These are phyloP conservation scores for Drosophila nr. perissopoda DNA, from an alignment of 2,888 invertebrate species.

Conservation along the genomic window DNA sequence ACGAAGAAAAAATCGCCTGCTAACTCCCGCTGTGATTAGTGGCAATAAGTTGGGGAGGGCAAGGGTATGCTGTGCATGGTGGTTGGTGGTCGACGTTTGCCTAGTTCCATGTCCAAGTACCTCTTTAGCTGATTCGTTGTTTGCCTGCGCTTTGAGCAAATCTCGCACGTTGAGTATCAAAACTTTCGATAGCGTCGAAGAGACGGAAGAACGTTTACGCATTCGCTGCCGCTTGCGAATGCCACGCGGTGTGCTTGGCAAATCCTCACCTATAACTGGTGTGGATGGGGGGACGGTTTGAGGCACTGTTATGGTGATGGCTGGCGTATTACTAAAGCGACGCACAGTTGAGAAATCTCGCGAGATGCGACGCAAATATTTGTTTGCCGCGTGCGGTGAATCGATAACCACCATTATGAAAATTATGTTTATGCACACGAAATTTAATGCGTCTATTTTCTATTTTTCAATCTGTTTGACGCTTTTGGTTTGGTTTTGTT, in stretches of 20 bases:
- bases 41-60: background rate
- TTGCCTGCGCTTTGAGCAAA: conserved; percentile 78
- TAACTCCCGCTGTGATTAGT: conserved; percentile 2
- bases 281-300: conserved; percentile 11
- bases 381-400: conserved; percentile 69
- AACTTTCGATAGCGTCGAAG: conserved; percentile 84
- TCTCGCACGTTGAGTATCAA: conserved; percentile 84
- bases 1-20: background rate
- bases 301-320: conserved; percentile 27
- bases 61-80: background rate
- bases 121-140: conserved; percentile 64
- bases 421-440: background rate
- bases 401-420: conserved; percentile 64
- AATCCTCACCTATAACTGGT: conserved; percentile 16
- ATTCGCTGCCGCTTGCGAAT: conserved; percentile 69
- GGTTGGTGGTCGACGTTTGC: background rate
- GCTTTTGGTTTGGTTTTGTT: background rate
- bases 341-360: conserved; percentile 81
- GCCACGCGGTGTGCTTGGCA: conserved; percentile 66
- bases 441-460: background rate
- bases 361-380: conserved; percentile 78
- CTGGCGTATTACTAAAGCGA: conserved; percentile 76
- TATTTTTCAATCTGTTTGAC: background rate
- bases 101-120: conserved; percentile 47
- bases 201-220: conserved; percentile 83